A percentile compares a stretch with the other conserved stretches of the same genome.
These are phyloP conservation scores for Helicolenus hilgendorfi DNA, from an alignment of 2,797 vertebrate genomes.

Conservation along the genomic window DNA sequence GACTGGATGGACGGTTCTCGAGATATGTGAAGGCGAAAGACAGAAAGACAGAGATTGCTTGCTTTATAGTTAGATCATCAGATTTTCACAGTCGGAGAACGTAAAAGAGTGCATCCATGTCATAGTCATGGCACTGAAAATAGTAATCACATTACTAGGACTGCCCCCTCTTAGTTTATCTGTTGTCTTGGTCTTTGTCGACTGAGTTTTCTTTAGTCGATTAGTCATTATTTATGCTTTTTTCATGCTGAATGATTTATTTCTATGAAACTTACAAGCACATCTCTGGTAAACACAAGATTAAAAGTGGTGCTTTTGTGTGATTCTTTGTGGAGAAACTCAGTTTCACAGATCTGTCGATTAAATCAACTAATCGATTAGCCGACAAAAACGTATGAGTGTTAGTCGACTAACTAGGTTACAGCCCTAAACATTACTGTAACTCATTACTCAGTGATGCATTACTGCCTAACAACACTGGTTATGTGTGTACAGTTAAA, in stretches of 20 bases:
- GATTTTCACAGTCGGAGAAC: neutral
- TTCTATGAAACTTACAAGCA: neutral
- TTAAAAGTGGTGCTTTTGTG: neutral
- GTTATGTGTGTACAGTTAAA: neutral
- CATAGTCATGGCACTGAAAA: neutral
- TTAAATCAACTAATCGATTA: too few species aligned
- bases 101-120: neutral
- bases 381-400: neutral
- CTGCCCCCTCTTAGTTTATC: neutral
- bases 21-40: too few species aligned
- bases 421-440: neutral
- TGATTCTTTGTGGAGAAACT: neutral
- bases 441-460: neutral
- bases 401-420: neutral
- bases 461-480: neutral
- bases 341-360: too few species aligned
- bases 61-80: neutral
- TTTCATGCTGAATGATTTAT: neutral
- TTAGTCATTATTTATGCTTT: too few species aligned
- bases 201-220: too few species aligned
- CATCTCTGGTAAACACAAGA: neutral
- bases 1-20: too few species aligned
- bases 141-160: neutral
- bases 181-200: too few species aligned
- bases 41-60: too few species aligned